Percentiles rank a stretch among this genome's conserved stretches.
Conservation (phyloP, 2,888 invertebrate genomes). For the Eupsilia transversa region DNA sequence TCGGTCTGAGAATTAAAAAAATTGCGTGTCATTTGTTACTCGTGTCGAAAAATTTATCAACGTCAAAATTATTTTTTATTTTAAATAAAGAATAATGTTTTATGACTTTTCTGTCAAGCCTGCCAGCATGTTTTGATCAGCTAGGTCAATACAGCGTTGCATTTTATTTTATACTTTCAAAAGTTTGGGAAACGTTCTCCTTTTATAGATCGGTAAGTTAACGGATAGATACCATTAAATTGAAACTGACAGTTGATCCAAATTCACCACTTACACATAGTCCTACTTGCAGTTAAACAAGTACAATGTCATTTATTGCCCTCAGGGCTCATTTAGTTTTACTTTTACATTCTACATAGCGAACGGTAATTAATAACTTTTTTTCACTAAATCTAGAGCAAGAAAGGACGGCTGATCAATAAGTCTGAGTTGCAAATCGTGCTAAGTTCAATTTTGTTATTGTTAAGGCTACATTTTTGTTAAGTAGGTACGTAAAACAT, state of each 20-base stretch:
- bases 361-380: background rate
- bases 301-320: background rate
- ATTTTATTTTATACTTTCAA: background rate
- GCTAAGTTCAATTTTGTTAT: background rate
- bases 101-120: background rate
- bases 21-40: slow-evolving; percentile 30
- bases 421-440: background rate
- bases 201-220: slow-evolving; percentile 9
- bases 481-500: background rate
- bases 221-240: slow-evolving; percentile 7
- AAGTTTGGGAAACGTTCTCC: slow-evolving; percentile 9
- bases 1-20: background rate
- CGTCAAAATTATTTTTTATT: background rate
- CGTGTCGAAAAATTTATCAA: slow-evolving; percentile 50
- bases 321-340: slow-evolving; percentile 14
- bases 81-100: background rate
- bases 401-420: background rate
- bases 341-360: slow-evolving; percentile 1
- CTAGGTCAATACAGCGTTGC: background rate
- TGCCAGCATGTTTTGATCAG: background rate
- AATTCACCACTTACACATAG: slow-evolving; percentile 14
- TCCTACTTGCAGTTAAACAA: background rate
- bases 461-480: background rate
- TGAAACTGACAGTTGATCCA: slow-evolving; percentile 19
- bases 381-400: background rate